These are phyloP conservation scores for Hydropotes inermis DNA, from an alignment of 2,113 vertebrate species.

Conservation along the genomic window DNA sequence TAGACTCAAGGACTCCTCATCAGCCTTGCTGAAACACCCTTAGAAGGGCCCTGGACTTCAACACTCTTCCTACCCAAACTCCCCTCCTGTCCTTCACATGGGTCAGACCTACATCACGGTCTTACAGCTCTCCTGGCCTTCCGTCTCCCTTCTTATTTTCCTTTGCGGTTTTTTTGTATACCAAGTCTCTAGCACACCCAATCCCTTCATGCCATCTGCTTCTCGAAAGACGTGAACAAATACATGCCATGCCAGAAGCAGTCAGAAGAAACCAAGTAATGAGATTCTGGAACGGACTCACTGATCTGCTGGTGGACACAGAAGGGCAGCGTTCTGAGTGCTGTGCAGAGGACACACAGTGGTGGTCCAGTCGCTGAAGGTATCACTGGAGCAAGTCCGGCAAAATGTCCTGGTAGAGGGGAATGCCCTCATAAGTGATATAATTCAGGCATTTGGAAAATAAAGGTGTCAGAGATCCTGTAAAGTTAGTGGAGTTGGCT, in stretches of 20 bases:
- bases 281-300: neutral
- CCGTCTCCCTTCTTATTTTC: neutral
- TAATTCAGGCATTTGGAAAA: neutral
- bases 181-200: neutral
- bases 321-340: neutral
- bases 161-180: neutral
- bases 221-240: neutral
- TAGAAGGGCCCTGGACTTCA: neutral
- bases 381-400: neutral
- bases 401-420: neutral
- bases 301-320: neutral
- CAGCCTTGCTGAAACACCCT: neutral
- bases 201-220: neutral
- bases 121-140: neutral
- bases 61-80: neutral
- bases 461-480: neutral
- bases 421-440: neutral
- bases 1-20: neutral
- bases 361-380: neutral
- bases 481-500: neutral
- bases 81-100: neutral
- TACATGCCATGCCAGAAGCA: neutral
- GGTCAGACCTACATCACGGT: neutral
- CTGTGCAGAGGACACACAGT: accelerated
- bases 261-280: neutral